These are phyloP conservation scores for Formica exsecta DNA, from an alignment of 1,140 invertebrate species.

Conservation along the genomic window DNA sequence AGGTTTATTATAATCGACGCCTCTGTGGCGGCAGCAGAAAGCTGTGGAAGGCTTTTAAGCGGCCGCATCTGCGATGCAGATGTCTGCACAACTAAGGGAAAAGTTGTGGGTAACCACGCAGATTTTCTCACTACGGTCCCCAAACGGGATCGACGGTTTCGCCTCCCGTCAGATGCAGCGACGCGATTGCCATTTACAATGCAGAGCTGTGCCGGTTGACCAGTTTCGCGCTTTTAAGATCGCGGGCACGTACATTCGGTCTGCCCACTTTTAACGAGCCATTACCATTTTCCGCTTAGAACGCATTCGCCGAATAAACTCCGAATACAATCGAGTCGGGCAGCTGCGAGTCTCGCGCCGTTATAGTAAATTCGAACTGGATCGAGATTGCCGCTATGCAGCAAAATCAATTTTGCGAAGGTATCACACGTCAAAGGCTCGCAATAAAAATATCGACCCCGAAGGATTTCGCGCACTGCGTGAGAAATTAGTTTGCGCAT, in stretches of 20 bases:
- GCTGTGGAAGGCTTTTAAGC: constrained; percentile 8
- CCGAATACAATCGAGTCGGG: background rate
- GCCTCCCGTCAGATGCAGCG: constrained; percentile 10
- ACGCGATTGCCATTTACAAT: constrained; percentile 66
- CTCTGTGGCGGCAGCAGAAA: constrained; percentile 11
- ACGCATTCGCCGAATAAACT: constrained; percentile 55
- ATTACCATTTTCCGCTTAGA: constrained; percentile 69
- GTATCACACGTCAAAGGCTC: constrained; percentile 64
- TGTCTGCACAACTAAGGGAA: background rate
- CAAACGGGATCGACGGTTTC: constrained; percentile 13
- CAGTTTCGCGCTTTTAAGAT: constrained; percentile 30
- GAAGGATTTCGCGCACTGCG: constrained; percentile 33
- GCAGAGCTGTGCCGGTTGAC: constrained; percentile 53
- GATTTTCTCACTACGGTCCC: constrained; percentile 28
- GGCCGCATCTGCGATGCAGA: constrained; percentile 37
- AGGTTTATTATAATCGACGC: constrained; percentile 17
- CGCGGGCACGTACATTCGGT: constrained; percentile 19
- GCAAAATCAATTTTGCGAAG: constrained; percentile 64
- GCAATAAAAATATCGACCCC: constrained; percentile 59
- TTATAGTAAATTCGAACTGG: constrained; percentile 54
- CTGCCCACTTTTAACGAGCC: constrained; percentile 44
- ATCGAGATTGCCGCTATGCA: constrained; percentile 11
- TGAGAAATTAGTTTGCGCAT: constrained; percentile 47
- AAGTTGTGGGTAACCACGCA: constrained; percentile 44
- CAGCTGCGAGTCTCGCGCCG: background rate